A percentile compares a stretch with the other conserved stretches of the same genome.
Conservation (phyloP, 2,888 invertebrate genomes). For the Crematogaster levior region DNA sequence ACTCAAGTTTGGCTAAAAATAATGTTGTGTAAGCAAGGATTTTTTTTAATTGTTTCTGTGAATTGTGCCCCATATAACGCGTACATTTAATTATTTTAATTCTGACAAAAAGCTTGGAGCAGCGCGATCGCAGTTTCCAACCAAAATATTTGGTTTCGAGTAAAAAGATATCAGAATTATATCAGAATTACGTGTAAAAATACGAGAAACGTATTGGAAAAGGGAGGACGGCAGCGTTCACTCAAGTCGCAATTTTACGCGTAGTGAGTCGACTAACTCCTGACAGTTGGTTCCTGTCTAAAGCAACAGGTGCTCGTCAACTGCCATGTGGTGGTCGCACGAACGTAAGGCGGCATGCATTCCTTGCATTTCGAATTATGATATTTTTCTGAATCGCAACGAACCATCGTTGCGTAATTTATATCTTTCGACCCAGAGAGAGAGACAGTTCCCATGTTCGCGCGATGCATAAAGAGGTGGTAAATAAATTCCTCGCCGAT, state of each 20-base stretch:
- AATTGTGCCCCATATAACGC: neutral
- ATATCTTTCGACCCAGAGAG: neutral
- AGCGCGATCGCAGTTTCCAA: neutral
- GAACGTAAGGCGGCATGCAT: slow-evolving; percentile 9
- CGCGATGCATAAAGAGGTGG: neutral
- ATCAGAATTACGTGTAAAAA: neutral
- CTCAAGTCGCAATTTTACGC: slow-evolving; percentile 61
- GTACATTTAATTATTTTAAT: neutral
- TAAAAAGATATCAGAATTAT: neutral
- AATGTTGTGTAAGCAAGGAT: neutral
- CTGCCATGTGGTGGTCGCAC: slow-evolving; percentile 57
- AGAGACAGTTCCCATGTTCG: neutral
- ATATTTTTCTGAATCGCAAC: slow-evolving; percentile 9
- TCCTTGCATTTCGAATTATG: neutral
- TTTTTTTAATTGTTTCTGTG: neutral
- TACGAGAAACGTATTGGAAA: neutral
- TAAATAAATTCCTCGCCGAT: slow-evolving; percentile 34
- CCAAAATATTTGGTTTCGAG: neutral
- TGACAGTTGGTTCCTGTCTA: slow-evolving; percentile 68
- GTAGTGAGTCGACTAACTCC: slow-evolving; percentile 60
- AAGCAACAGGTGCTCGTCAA: slow-evolving; percentile 77
- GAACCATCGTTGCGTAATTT: too few species aligned
- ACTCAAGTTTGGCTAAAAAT: neutral
- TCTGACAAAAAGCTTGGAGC: neutral
- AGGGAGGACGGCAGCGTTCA: neutral